phyloP scores from a whole-genome alignment of 2,888 invertebrate species.

The Galerucella pusilla region DNA sequence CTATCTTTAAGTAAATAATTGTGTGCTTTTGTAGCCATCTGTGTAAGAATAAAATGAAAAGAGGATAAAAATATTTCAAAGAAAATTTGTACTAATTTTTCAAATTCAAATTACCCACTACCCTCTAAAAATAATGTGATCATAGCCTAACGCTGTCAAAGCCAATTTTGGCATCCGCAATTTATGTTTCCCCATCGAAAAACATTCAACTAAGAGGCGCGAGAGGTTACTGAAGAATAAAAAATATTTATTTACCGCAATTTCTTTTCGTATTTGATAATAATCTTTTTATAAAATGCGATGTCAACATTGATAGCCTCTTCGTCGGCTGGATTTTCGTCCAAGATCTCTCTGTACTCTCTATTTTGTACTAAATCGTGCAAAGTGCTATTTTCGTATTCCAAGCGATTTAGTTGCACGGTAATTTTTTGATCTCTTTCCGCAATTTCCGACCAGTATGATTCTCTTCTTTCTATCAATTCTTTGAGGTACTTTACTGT shows the following conservation, averaged over 20 bases:
- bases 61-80: too few relatives aligned
- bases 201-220: too few relatives aligned
- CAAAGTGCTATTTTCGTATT: constrained; percentile 50
- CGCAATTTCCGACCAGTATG: constrained; percentile 51
- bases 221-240: not conserved
- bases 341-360: not conserved
- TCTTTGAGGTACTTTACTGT: constrained; percentile 56
- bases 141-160: too few relatives aligned
- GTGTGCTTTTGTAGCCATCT: too few relatives aligned
- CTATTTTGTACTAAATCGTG: constrained; percentile 40
- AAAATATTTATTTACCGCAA: constrained; percentile 44
- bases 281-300: constrained; percentile 54
- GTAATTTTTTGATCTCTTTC: constrained; percentile 51
- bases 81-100: too few relatives aligned
- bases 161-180: too few relatives aligned
- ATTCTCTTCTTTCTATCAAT: constrained; percentile 52
- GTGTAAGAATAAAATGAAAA: too few relatives aligned
- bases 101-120: too few relatives aligned
- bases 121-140: too few relatives aligned
- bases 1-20: too few relatives aligned
- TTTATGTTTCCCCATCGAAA: too few relatives aligned
- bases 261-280: constrained; percentile 55
- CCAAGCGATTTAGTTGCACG: constrained; percentile 47
- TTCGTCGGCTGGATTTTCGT: not conserved
- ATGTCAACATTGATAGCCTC: constrained; percentile 19